Base-by-base conservation (phyloP, 2,888 invertebrate species). In the Xestia c-nigrum region DNA sequence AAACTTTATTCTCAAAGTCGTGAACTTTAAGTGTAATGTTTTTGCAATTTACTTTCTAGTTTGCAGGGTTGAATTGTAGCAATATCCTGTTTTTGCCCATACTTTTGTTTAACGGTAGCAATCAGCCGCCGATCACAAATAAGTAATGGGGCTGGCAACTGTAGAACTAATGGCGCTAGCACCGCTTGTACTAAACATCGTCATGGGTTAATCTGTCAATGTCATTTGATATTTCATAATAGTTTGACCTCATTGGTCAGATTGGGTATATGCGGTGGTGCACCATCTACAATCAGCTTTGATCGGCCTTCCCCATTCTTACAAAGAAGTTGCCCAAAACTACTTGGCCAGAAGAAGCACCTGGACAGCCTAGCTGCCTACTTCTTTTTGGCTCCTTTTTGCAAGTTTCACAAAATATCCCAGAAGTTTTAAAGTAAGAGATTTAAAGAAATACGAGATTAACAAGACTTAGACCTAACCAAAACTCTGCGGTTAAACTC, bases 11-110 rank as follows among this genome's bases (percentile, higher is more conserved):
- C n/a, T n/a, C 16, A 43, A 64, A 38, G 64, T 71, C 5, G 52
- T 81, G 83, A 83, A 85, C 71, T 76, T 85, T 77, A 81, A 64
- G 67, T 69, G 57, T 72, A 84, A 59, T 74, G 65, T 81, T 72
- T 74, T 12, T 70, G 74, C 24, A 70, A 78, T 74, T 74, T 78
- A 72, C 78, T 70, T 74, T 72, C 64, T 73, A 84, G 57, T 55
- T 81, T 50, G 16, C 65, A 55, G 65, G 47, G 31, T 76, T 55
- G 43, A 19, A 47, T 50, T 76, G 43, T 47, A 40, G 46, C 10
- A 40, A n/a, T 63, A 47, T 40, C 24, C 10, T 40, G 47, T 5
- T 52, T 47, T 50, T 59, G 12, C 40, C 47, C 12, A 14, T 9
- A 5, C n/a, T 19, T 38, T 61, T 6, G 14, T 63, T 63, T 40